phyloP scores from a whole-genome alignment of 2,888 invertebrate genomes.

The Bruchidius siliquastri region DNA sequence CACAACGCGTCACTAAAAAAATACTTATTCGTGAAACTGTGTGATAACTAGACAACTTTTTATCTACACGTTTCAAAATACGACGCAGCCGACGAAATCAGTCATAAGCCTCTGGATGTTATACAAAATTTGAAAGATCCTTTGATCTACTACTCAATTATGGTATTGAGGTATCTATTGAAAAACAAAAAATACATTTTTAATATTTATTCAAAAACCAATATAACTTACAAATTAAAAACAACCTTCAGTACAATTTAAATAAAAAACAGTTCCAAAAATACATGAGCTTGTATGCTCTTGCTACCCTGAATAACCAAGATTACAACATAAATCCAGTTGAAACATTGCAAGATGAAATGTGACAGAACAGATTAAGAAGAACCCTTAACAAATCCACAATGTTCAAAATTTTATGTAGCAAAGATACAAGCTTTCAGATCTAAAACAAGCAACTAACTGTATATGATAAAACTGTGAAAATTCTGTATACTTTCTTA shows the following conservation, averaged over 20 bases:
- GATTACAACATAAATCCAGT: conserved; percentile 19
- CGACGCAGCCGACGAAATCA: too few relatives aligned
- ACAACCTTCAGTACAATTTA: conserved; percentile 49
- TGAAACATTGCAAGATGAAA: neutral
- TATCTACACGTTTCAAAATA: too few relatives aligned
- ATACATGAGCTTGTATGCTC: conserved; percentile 50
- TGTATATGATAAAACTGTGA: neutral
- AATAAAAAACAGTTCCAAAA: conserved; percentile 50
- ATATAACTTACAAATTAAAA: conserved; percentile 49
- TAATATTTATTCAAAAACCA: conserved; percentile 48
- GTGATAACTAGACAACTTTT: too few relatives aligned
- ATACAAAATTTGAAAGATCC: too few relatives aligned
- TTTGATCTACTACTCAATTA: too few relatives aligned
- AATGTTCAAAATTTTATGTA: neutral
- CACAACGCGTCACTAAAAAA: too few relatives aligned
- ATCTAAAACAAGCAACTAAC: neutral
- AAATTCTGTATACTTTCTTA: neutral
- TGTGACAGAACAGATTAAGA: neutral
- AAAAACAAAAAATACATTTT: conserved; percentile 7
- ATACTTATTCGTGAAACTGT: too few relatives aligned
- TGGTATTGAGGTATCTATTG: neutral
- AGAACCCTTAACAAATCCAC: too few relatives aligned
- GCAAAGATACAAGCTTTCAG: neutral
- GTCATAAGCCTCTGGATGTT: too few relatives aligned
- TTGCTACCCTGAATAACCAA: conserved; percentile 54